These are phyloP conservation scores for Phytoseiulus persimilis DNA, from an alignment of 2,888 invertebrate species.

Conservation along the genomic window DNA sequence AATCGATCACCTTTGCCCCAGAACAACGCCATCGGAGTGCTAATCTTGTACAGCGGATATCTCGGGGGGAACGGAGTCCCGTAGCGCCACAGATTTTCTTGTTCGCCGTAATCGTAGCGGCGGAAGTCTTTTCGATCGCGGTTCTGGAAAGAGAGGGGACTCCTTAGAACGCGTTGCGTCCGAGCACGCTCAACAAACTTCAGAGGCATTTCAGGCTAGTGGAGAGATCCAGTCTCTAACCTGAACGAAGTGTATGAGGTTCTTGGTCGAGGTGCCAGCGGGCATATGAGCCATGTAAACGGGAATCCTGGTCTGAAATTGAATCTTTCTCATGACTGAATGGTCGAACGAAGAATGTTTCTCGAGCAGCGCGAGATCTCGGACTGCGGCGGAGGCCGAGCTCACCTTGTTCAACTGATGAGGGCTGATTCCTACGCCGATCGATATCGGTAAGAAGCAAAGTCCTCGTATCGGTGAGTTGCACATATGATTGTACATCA, in stretches of 20 bases:
- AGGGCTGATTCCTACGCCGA: constrained; percentile 31
- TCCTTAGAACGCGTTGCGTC: too few species aligned
- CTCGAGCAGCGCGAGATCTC: too few species aligned
- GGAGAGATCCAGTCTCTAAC: too few species aligned
- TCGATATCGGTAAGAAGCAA: not conserved
- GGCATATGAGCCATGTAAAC: constrained; percentile 33
- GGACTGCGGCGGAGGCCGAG: too few species aligned
- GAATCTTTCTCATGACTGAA: not conserved
- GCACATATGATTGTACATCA: constrained; percentile 24
- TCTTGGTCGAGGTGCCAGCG: constrained; percentile 15
- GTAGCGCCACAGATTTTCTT: constrained; percentile 16
- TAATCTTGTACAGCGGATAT: constrained; percentile 17
- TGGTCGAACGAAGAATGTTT: too few species aligned
- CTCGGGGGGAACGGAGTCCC: not conserved
- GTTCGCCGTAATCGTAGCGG: constrained; percentile 13
- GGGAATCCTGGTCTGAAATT: constrained; percentile 16
- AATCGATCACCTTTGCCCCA: constrained; percentile 21
- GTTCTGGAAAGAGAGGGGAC: not conserved
- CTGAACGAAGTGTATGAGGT: constrained; percentile 21
- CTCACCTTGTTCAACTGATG: constrained; percentile 19
- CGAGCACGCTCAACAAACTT: too few species aligned
- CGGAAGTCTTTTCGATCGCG: constrained; percentile 12
- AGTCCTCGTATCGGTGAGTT: constrained; percentile 14
- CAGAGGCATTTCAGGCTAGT: too few species aligned
- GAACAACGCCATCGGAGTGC: constrained; percentile 1